phyloP scores from a whole-genome alignment of 2,113 vertebrate species.

The Coturnix japonica region DNA sequence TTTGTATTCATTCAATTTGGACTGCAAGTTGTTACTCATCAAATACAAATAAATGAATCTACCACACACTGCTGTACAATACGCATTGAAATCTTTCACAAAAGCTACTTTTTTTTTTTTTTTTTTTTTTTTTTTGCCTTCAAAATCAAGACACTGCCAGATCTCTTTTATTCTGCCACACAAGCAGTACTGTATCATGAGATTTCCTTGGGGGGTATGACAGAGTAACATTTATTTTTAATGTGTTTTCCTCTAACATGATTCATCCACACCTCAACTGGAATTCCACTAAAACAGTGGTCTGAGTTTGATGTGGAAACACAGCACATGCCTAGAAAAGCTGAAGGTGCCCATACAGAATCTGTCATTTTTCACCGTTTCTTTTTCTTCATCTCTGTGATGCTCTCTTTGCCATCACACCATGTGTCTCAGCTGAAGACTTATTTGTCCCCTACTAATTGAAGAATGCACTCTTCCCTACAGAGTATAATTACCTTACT shows the following conservation, averaged over 20 bases:
- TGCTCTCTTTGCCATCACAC: background rate
- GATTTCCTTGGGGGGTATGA: background rate
- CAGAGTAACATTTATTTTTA: slow-evolving; percentile 6
- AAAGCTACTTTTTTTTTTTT: background rate
- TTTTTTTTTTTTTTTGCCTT: background rate
- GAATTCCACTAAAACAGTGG: background rate
- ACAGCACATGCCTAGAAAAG: background rate
- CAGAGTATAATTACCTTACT: background rate
- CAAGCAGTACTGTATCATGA: slow-evolving; percentile 3
- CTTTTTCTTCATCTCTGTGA: background rate
- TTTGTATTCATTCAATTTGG: slow-evolving; percentile 40
- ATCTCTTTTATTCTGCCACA: slow-evolving; percentile 24
- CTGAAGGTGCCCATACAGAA: background rate
- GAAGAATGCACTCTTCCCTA: background rate
- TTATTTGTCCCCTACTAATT: background rate
- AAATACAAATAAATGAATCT: slow-evolving; percentile 30
- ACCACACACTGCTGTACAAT: slow-evolving; percentile 8
- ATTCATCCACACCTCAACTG: background rate
- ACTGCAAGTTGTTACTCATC: slow-evolving; percentile 3
- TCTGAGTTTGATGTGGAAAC: background rate
- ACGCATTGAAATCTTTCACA: slow-evolving; percentile 36
- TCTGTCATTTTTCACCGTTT: background rate
- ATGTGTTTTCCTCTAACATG: background rate
- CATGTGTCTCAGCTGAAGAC: background rate
- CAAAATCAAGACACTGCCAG: slow-evolving; percentile 8